Evolutionary conservation across 2,888 invertebrate genomes (phyloP).

Genomic region (Agrilus mali): DNA sequence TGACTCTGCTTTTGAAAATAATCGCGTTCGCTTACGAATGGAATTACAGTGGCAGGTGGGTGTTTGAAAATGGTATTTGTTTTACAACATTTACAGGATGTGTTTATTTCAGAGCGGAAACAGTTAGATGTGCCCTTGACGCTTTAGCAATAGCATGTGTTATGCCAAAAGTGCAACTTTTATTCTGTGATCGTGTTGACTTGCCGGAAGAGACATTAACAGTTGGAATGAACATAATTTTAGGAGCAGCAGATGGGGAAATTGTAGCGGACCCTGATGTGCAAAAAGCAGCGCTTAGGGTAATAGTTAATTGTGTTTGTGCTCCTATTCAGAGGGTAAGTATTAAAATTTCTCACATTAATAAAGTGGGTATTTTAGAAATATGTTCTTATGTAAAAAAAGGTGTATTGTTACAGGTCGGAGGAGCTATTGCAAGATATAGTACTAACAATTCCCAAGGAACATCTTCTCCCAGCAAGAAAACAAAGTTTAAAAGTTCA

Average conservation of each 20-base stretch:
- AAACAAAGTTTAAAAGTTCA: constrained; percentile 48
- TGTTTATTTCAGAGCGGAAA: constrained; percentile 51
- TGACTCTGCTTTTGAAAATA: constrained; percentile 68
- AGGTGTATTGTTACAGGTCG: constrained; percentile 28
- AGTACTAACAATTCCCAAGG: constrained; percentile 29
- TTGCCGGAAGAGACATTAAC: constrained; percentile 66
- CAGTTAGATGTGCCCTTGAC: constrained; percentile 70
- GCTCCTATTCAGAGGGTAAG: constrained; percentile 72
- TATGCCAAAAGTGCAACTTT: constrained; percentile 61
- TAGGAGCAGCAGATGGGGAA: constrained; percentile 84
- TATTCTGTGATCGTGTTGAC: constrained; percentile 64
- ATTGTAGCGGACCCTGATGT: constrained; percentile 84
- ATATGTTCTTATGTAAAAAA: not conserved
- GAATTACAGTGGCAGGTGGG: constrained; percentile 72
- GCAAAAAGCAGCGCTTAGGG: constrained; percentile 79
- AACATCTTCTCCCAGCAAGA: constrained; percentile 44
- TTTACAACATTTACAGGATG: constrained; percentile 3
- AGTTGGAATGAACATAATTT: constrained; percentile 65
- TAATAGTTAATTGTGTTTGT: constrained; percentile 89
- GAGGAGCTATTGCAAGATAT: constrained; percentile 38
- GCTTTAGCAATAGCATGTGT: constrained; percentile 84
- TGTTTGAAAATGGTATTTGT: constrained; percentile 1
- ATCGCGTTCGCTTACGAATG: constrained; percentile 85
- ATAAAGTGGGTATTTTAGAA: not conserved
- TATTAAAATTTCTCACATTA: constrained; percentile 6